Percentiles rank a stretch among this genome's conserved stretches.
phyloP scores from a whole-genome alignment of 2,888 invertebrate genomes.

The Sericinus montela region DNA sequence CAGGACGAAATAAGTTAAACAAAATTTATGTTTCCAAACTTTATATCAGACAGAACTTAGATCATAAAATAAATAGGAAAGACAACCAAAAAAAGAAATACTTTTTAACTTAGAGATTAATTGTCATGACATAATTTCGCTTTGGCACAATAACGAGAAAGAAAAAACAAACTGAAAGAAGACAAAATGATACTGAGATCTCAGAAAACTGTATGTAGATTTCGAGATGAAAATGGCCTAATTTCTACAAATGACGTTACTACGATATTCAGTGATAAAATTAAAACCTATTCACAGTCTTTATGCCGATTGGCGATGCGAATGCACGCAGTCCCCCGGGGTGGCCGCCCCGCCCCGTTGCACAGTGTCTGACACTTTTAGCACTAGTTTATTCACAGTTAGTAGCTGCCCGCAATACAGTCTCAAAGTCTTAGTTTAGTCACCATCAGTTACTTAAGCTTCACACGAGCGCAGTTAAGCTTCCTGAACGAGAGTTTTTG shows the following conservation, averaged over 20 bases:
- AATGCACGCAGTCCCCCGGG: not conserved
- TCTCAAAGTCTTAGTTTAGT: conserved; percentile 11
- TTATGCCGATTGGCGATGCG: conserved; percentile 45
- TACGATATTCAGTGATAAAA: conserved; percentile 36
- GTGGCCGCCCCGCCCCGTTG: not conserved
- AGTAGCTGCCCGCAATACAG: conserved; percentile 26
- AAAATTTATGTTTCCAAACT: conserved; percentile 10
- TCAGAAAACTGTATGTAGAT: conserved; percentile 68
- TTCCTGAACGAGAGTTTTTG: conserved; percentile 59
- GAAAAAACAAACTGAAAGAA: conserved; percentile 38
- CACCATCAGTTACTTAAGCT: conserved; percentile 12
- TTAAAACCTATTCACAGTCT: conserved; percentile 63
- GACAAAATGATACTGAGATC: conserved; percentile 60
- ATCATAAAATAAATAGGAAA: conserved; percentile 61
- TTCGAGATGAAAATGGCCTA: conserved; percentile 42
- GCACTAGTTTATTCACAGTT: conserved; percentile 27
- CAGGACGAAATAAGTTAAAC: conserved; percentile 19
- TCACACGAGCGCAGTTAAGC: conserved; percentile 67
- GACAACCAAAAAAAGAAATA: conserved; percentile 45
- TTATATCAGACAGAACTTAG: conserved; percentile 28
- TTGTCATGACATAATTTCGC: conserved; percentile 65
- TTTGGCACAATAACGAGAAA: conserved; percentile 66
- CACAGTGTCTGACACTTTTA: conserved; percentile 26
- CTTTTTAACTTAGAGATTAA: conserved; percentile 36
- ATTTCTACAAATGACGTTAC: conserved; percentile 44